Evolutionary conservation across 2,113 vertebrate genomes (phyloP).

Genomic region (Leuciscus idus): DNA sequence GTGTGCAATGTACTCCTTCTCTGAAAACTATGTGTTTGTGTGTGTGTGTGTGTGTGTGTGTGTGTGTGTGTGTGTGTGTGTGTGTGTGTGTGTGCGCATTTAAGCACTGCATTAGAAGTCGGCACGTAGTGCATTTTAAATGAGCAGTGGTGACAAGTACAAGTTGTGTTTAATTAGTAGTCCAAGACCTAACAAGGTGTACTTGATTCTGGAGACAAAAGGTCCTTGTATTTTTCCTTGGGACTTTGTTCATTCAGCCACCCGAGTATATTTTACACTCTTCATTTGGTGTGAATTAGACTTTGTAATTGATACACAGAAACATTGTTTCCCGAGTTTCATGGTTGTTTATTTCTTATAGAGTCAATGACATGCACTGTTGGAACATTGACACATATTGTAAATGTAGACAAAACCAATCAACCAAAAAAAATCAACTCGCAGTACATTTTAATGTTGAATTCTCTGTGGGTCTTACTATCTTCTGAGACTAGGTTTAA

Average conservation of each 20-base stretch:
- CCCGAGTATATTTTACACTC: not conserved
- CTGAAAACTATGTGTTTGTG: not conserved
- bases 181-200: not conserved
- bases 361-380: not conserved
- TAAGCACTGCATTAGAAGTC: not conserved
- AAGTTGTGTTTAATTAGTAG: conserved; percentile 12
- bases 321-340: not conserved
- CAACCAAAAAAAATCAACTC: no score
- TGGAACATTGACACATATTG: not conserved
- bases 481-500: not conserved
- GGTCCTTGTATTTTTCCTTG: not conserved
- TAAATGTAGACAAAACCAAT: not conserved
- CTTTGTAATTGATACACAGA: not conserved
- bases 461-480: not conserved
- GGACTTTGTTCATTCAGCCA: not conserved
- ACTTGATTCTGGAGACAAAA: not conserved
- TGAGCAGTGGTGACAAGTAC: not conserved
- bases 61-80: not conserved
- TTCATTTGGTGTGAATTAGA: not conserved
- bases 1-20: not conserved
- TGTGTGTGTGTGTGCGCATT: not conserved
- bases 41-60: conserved; percentile 9
- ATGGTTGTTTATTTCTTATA: not conserved
- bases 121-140: conserved; percentile 1
- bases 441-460: not conserved